These are phyloP conservation scores for Coenonympha glycerion DNA, from an alignment of 2,888 invertebrate species.

Conservation along the genomic window DNA sequence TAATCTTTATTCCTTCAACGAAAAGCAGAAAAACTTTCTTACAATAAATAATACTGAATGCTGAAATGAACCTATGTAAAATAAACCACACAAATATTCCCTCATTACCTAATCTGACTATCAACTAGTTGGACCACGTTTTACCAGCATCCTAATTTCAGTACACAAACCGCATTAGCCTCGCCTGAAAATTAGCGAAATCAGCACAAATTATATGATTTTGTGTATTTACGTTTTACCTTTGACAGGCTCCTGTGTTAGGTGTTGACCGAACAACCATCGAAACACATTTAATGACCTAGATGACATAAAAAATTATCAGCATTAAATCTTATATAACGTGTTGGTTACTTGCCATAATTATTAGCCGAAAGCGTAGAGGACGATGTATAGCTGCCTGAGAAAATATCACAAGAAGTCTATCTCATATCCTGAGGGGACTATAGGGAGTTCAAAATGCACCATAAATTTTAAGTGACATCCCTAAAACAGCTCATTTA, in stretches of 20 bases:
- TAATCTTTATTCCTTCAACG: too few species aligned
- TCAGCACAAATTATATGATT: constrained; percentile 23
- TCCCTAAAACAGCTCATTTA: too few species aligned
- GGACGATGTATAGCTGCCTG: too few species aligned
- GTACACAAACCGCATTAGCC: constrained; percentile 24
- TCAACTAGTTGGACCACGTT: constrained; percentile 25
- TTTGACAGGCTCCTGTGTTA: constrained; percentile 1
- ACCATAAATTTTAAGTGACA: too few species aligned
- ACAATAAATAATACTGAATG: too few species aligned
- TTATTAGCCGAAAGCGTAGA: too few species aligned
- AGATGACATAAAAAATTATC: not conserved
- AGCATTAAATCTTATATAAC: too few species aligned
- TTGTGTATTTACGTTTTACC: constrained; percentile 16
- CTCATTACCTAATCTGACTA: constrained; percentile 25
- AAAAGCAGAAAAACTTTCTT: too few species aligned
- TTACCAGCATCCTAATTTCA: constrained; percentile 25
- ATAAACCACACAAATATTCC: constrained; percentile 14
- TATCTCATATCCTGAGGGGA: too few species aligned
- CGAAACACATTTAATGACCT: not conserved
- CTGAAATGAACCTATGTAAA: not conserved
- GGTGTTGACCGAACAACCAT: not conserved
- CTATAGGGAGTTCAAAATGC: too few species aligned
- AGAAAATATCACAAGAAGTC: too few species aligned
- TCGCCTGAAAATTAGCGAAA: constrained; percentile 24
- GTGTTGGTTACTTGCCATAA: too few species aligned